Percentiles rank a stretch among this genome's conserved stretches.
phyloP scores from a whole-genome alignment of 2,797 vertebrate genomes.

The Paramormyrops hopkinsi region DNA sequence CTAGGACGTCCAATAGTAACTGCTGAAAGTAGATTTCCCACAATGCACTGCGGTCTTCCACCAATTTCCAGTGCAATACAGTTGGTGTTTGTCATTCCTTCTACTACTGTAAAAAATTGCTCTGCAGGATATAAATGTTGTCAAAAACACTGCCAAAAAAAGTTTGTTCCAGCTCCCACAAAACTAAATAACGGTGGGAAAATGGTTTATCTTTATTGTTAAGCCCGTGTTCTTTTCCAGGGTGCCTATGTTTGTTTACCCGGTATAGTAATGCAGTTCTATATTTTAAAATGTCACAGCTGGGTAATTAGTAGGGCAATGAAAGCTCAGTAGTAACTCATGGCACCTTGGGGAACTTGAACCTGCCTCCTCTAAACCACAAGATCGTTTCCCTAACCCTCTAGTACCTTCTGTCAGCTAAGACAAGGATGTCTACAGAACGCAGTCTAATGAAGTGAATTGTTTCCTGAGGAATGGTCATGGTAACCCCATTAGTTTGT shows the following conservation, averaged over 20 bases:
- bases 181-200: background rate
- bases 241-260: background rate
- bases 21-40: background rate
- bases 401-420: background rate
- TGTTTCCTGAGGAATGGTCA: background rate
- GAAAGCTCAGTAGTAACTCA: background rate
- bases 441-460: background rate
- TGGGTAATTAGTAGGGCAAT: background rate
- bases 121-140: background rate
- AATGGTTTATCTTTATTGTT: background rate
- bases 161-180: background rate
- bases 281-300: background rate
- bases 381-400: background rate
- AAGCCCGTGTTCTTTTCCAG: background rate
- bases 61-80: background rate
- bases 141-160: background rate
- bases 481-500: background rate
- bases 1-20: background rate
- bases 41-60: background rate
- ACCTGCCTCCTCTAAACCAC: background rate
- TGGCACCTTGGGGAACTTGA: background rate
- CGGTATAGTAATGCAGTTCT: background rate
- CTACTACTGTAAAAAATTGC: background rate
- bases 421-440: background rate
- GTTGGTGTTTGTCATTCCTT: background rate